Base-by-base conservation (phyloP, 2,113 vertebrate species). In the Nanger granti region DNA sequence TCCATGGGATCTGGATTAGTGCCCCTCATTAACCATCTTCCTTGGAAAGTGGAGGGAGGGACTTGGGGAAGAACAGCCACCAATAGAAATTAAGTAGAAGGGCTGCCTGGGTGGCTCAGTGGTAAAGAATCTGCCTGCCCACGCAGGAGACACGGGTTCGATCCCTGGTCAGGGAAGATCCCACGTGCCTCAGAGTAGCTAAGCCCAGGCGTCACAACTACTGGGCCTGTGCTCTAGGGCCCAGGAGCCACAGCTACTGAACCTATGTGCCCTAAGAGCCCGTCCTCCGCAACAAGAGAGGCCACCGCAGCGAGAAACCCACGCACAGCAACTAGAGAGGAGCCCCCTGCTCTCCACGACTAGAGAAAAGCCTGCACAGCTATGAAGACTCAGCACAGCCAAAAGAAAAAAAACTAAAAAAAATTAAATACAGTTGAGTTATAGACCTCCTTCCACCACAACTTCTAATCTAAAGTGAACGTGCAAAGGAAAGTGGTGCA, bases 201-300 rank as follows among this genome's bases (percentile, higher is more conserved):
- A 41, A 76, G 69, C n/a, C n/a, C 69, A 5, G 0, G 0, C 0
- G 1, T 41, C 10, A 76, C 69, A 41, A 24, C n/a, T 24, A 13
- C n/a, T 76, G 69, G n/a, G n/a, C 69, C 20, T 12, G n/a, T 13
- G 20, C 69, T 24, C n/a, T 24, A 41, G 69, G 20, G n/a, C 69
- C 69, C 0, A 11, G 69, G 20, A 76, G 11, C 69, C 20, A 3
- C n/a, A 76, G 1, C 69, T 24, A 76, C 69, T 41, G 69, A 41
- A 13, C 20, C 69, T n/a, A 7, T 6, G 2, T 12, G 69, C n/a
- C 69, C 69, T 12, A 13, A 24, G 18, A 41, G 69, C 20, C 69
- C 20, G 1, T 37, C 10, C 20, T 10, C 66, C 1, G 0, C 20
- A 24, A 12, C 10, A 13, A 13, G 5, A 41, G 69, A 24, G 24